Conservation (phyloP, 2,113 vertebrate genomes). For the Egretta garzetta region DNA sequence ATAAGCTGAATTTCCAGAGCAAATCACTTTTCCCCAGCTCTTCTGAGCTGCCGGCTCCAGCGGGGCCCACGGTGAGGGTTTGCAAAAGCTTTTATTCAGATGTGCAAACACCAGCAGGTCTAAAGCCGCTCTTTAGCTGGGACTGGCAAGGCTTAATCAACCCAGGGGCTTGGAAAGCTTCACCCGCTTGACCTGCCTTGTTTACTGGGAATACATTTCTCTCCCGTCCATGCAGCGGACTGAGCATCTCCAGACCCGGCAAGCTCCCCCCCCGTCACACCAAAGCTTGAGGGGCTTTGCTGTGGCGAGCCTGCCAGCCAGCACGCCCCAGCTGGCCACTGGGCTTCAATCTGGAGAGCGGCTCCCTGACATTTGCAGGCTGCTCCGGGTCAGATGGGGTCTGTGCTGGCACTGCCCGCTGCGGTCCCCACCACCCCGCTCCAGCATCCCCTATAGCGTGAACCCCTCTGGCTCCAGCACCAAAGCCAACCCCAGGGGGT, state of each 20-base stretch:
- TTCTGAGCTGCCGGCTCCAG: neutral
- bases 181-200: neutral
- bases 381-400: neutral
- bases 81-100: neutral
- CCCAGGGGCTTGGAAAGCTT: neutral
- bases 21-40: neutral
- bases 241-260: neutral
- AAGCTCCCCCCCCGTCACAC: neutral
- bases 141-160: neutral
- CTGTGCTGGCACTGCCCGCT: neutral
- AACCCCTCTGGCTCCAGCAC: neutral
- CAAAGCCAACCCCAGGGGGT: rapidly evolving
- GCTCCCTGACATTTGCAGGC: neutral
- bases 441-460: rapidly evolving
- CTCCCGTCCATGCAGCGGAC: neutral
- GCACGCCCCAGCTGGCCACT: neutral
- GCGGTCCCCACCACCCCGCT: rapidly evolving
- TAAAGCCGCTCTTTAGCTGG: neutral
- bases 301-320: rapidly evolving
- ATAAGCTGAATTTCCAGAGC: neutral
- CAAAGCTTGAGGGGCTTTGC: neutral
- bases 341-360: rapidly evolving
- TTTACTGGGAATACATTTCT: neutral
- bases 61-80: neutral
- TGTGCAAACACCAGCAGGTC: neutral